phyloP scores from a whole-genome alignment of 2,113 vertebrate species.

The Chroicocephalus ridibundus region DNA sequence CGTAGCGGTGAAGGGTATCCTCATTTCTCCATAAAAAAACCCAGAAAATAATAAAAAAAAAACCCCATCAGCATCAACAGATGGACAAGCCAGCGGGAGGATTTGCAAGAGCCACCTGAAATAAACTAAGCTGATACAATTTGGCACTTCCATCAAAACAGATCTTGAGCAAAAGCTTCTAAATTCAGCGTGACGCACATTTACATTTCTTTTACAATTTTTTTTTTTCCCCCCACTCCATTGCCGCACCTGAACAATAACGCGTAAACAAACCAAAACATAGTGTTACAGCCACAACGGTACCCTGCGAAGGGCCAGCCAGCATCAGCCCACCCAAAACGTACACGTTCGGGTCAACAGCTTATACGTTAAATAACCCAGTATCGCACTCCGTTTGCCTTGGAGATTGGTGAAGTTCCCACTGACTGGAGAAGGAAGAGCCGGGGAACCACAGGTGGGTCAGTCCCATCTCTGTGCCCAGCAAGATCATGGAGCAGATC shows the following conservation, averaged over 20 bases:
- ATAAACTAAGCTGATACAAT: conserved; percentile 25
- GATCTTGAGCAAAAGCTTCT: conserved; percentile 8
- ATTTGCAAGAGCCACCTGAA: conserved; percentile 44
- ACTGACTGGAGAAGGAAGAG: neutral
- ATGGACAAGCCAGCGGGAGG: conserved; percentile 46
- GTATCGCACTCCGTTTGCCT: neutral
- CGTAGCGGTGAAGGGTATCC: neutral
- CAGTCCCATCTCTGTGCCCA: neutral
- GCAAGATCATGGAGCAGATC: neutral
- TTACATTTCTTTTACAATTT: neutral
- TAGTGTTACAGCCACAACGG: rapidly evolving
- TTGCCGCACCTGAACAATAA: neutral
- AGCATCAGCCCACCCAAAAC: neutral
- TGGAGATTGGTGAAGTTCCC: neutral
- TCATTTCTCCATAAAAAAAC: neutral
- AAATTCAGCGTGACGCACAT: conserved; percentile 11
- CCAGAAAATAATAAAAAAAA: neutral
- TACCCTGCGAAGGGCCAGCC: rapidly evolving
- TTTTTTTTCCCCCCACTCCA: neutral
- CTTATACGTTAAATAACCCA: rapidly evolving
- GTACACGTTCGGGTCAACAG: rapidly evolving
- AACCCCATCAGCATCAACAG: neutral
- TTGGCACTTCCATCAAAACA: conserved; percentile 37
- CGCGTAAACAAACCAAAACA: neutral
- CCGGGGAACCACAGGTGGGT: neutral